Conservation (phyloP, 2,888 invertebrate genomes). For the Zaprionus bogoriensis region DNA sequence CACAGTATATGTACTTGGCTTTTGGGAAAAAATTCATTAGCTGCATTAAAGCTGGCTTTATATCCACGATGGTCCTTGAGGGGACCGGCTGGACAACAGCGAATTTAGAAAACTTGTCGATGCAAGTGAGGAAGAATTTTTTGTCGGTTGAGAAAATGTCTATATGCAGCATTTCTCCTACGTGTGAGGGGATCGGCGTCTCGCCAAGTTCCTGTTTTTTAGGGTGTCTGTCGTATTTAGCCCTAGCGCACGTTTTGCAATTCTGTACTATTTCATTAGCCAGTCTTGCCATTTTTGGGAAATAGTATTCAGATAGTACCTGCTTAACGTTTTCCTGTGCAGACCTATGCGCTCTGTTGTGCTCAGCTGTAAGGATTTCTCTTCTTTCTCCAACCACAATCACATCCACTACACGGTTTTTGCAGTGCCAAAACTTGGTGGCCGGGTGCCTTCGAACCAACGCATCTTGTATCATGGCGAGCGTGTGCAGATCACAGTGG, state of each 20-base stretch:
- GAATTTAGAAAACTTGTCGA: conserved; percentile 1
- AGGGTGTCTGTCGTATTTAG: conserved; percentile 12
- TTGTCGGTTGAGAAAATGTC: conserved; percentile 34
- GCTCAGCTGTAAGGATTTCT: too few relatives aligned
- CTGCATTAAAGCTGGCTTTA: background rate
- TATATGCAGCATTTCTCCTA: conserved; percentile 18
- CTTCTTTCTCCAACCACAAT: too few relatives aligned
- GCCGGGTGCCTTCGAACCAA: too few relatives aligned
- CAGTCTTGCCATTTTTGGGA: background rate
- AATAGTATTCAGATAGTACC: too few relatives aligned
- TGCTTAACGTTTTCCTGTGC: conserved; percentile 5
- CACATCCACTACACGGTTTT: too few relatives aligned
- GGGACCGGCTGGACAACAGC: background rate
- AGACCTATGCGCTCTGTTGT: too few relatives aligned
- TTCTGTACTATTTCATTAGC: background rate
- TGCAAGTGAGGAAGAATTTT: background rate
- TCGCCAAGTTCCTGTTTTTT: too few relatives aligned
- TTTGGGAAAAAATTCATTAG: background rate
- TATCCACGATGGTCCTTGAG: background rate
- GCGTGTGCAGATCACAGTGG: too few relatives aligned
- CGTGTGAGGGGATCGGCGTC: background rate
- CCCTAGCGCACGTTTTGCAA: conserved; percentile 1
- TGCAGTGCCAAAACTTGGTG: too few relatives aligned
- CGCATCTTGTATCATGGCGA: too few relatives aligned
- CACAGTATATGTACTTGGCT: too few relatives aligned